Base-by-base conservation (phyloP, 2,113 vertebrate genomes). In the Myiagra hebetior region DNA sequence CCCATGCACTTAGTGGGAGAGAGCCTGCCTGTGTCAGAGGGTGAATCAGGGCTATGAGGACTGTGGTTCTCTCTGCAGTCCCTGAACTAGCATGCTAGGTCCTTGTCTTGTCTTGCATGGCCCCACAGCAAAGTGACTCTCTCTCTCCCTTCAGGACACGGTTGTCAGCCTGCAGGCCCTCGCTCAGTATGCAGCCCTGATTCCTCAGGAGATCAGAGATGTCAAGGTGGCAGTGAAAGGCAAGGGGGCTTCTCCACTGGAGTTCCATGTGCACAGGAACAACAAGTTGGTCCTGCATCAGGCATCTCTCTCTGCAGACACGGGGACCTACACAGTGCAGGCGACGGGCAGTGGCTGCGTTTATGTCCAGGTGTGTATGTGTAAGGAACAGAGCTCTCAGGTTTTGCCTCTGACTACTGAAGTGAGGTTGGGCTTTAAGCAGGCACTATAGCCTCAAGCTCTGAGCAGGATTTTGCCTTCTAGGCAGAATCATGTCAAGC, bases 211-310 rank as follows among this genome's bases (percentile, higher is more conserved):
- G 41, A 96, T 91, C 6, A 96, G 94, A 37, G 89, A 96, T 63
- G 89, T 97, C 49, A 97, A 95, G 59, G 97, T 98, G 68, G 94
- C 89, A 21, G 93, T 98, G 50, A 94, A 80, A 83, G 88, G 95
- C 87, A 91, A 93, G 44, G 94, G 80, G 12, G 60, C 74, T 22
- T 93, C 96, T 31, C 80, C 84, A 73, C 14, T 98, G 57, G 63
- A 62, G 8, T 98, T 99, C 77, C 85, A 97, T 0, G 95, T 99
- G 69, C 98, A 98, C 75, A 92, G 92, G 33, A 81, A 91, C 77
- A 99, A 98, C 95, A 98, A 98, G 65, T 77, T 99, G 64, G 95
- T 98, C 59, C 98, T 98, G 87, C 99, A 99, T 67, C 98, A 98
- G 92, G 91, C 72, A 67, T 7, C 93, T 47, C 96, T 98, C 35